Base-by-base conservation (phyloP, 2,113 vertebrate genomes). In the Mungos mungo region DNA sequence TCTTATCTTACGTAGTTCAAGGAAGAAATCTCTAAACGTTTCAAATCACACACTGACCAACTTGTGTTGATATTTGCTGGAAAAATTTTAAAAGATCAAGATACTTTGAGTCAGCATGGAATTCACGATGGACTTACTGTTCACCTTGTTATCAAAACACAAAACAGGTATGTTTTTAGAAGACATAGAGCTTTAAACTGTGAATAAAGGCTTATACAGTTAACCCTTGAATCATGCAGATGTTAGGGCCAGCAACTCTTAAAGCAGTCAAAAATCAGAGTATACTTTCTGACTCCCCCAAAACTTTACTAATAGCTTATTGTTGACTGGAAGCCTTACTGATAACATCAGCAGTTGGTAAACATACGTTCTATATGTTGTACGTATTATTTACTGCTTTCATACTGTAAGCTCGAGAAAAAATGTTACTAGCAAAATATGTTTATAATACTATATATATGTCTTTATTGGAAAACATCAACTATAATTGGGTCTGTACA, bases 1-100 rank as follows among this genome's bases (percentile, higher is more conserved):
- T 97, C 60, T 89, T 87, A 63, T 97, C 54, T 96, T 95, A 4
- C 97, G 98, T 96, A 99, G 99, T 99, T 99, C 88, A 99, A 99
- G 96, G 99, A 99, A 98, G 99, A 99, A 98, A 99, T 99, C 86
- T 99, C 99, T 52, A 99, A 99, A 92, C 99, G 97, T 87, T 99
- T 99, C 95, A 99, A 99, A 96, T 98, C 99, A 9, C 99, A 99
- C 95, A 98, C 96, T 69, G 99, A 99, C 92, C 99, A 99, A 47
- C 99, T 99, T 97, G 99, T 99, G 8, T 98, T 99, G 98, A 99
- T 99, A 99, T 99, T 99, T 98, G 99, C 99, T 98, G 99, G 99
- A 98, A 99, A 99, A 98, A 99, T 99, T 96, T 98, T 99, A 60
- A 99, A 99, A 98, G 99, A 99, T 98, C 99, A 99, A 98, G 99